These are phyloP conservation scores for Rhinoderma darwinii DNA, from an alignment of 2,113 vertebrate genomes.

Conservation along the genomic window DNA sequence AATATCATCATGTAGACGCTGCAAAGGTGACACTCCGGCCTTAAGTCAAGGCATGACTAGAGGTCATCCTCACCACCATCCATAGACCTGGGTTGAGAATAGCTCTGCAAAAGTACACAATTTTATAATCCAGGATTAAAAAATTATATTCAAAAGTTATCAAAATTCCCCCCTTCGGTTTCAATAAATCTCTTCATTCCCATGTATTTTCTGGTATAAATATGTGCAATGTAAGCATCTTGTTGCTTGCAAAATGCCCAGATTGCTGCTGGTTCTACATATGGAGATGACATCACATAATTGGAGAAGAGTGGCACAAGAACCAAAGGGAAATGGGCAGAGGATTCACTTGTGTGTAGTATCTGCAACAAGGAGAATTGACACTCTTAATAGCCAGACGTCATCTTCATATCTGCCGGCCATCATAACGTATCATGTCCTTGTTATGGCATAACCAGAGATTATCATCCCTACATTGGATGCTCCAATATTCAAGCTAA, in stretches of 20 bases:
- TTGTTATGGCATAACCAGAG: neutral
- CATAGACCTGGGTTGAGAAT: neutral
- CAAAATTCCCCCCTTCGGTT: neutral
- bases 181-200: neutral
- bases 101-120: neutral
- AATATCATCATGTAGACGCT: neutral
- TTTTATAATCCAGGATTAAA: neutral
- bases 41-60: slow-evolving; percentile 5
- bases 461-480: neutral
- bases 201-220: neutral
- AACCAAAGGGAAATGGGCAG: neutral
- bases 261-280: neutral
- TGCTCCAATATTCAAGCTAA: neutral
- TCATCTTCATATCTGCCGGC: neutral
- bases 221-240: neutral
- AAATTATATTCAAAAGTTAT: neutral
- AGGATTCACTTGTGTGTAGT: neutral
- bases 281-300: neutral
- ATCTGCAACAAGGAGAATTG: neutral
- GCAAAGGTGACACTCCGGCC: neutral
- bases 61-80: neutral
- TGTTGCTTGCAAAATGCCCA: neutral
- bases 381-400: neutral
- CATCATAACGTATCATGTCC: neutral
- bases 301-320: neutral